Conservation (phyloP, 2,888 invertebrate species). For the Agelastica alni region DNA sequence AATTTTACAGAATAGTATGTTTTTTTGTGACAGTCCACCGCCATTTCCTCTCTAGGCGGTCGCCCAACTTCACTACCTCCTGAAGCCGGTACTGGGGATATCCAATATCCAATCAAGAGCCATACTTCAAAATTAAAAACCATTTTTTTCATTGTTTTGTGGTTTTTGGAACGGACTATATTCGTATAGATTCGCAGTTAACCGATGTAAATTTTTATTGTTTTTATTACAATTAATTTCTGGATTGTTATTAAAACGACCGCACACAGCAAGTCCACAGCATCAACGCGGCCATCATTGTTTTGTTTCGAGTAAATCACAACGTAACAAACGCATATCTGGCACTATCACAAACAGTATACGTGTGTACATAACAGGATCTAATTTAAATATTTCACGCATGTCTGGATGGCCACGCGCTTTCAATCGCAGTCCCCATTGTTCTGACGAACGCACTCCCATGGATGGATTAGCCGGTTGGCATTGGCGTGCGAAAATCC, state of each 20-base stretch:
- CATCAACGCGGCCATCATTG: conserved; percentile 44
- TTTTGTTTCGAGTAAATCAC: conserved; percentile 47
- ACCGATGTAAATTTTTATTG: no score
- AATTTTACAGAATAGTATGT: no score
- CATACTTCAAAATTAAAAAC: no score
- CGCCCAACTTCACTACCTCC: no score
- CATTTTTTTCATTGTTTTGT: no score
- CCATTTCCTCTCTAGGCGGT: no score
- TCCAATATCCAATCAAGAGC: no score
- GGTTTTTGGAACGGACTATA: no score
- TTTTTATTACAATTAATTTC: no score
- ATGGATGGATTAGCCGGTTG: conserved; percentile 18
- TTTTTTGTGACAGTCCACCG: no score
- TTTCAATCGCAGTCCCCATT: conserved; percentile 31
- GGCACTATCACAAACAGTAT: conserved; percentile 50
- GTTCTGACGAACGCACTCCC: conserved; percentile 26
- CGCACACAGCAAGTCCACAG: conserved; percentile 24
- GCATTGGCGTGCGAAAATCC: conserved; percentile 11
- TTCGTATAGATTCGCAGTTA: no score
- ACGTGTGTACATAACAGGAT: conserved; percentile 52
- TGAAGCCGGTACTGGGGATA: no score
- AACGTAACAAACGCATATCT: conserved; percentile 43
- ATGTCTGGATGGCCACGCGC: conserved; percentile 46
- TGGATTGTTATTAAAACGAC: conserved; percentile 35
- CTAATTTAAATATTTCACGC: conserved; percentile 55